Evolutionary conservation across 2,113 vertebrate genomes (phyloP).

Genomic region (Ochotona curzoniae): DNA sequence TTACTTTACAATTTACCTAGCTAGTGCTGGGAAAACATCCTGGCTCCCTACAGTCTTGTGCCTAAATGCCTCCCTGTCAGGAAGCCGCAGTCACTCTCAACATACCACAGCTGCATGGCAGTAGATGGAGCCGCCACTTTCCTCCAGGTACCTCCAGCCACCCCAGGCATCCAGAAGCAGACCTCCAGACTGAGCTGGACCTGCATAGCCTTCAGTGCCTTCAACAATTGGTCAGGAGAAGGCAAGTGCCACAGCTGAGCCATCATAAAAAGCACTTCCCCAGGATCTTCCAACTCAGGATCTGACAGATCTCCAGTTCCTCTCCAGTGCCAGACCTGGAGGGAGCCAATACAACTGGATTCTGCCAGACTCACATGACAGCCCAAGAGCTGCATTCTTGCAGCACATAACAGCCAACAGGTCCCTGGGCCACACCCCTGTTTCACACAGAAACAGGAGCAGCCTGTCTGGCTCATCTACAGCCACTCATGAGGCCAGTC

Average conservation of each 20-base stretch:
- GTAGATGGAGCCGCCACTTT: neutral
- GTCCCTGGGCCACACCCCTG: neutral
- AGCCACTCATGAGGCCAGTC: neutral
- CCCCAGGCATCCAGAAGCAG: neutral
- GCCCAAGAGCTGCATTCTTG: neutral
- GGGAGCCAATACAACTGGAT: neutral
- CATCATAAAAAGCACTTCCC: neutral
- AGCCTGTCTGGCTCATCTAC: neutral
- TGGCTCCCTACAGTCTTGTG: neutral
- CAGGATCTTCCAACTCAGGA: neutral
- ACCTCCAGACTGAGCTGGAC: neutral
- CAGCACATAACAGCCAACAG: neutral
- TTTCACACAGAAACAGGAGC: neutral
- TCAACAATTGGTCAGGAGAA: neutral
- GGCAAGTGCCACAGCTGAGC: neutral
- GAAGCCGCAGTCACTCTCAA: neutral
- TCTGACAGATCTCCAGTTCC: neutral
- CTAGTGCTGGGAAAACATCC: neutral
- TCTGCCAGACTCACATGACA: neutral
- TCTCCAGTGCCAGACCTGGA: neutral
- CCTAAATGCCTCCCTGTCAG: neutral
- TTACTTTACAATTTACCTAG: neutral
- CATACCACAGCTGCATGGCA: neutral
- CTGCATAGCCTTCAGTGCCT: neutral
- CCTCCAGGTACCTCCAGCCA: neutral